Evolutionary conservation across 2,888 invertebrate species (phyloP).

Genomic region (Lottia scabra): DNA sequence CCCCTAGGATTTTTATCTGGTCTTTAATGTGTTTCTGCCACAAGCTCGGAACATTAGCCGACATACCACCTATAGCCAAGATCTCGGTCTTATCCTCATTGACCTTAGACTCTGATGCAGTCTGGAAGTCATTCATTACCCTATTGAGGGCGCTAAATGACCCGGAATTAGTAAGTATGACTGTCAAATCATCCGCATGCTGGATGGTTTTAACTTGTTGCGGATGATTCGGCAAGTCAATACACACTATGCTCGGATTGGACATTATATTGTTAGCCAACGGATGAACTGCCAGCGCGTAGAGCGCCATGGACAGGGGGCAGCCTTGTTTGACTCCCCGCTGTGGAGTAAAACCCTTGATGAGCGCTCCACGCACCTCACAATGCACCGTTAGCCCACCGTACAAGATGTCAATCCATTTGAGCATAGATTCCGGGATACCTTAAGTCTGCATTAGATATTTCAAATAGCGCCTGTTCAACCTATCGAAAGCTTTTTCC

Average conservation of each 20-base stretch:
- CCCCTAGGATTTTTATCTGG: too few relatives aligned
- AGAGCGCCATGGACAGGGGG: neutral
- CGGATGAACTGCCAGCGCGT: neutral
- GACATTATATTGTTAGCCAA: neutral
- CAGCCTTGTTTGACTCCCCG: neutral
- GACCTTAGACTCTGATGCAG: neutral
- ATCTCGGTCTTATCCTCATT: neutral
- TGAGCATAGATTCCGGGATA: neutral
- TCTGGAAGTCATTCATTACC: too few relatives aligned
- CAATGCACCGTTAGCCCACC: neutral
- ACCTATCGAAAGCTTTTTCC: neutral
- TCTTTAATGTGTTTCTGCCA: too few relatives aligned
- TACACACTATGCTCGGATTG: neutral
- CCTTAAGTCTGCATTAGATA: neutral
- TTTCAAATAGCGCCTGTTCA: neutral
- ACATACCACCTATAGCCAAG: neutral
- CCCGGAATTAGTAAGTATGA: neutral
- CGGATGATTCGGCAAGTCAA: neutral
- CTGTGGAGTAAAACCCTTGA: neutral
- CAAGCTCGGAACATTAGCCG: neutral
- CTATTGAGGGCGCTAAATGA: neutral
- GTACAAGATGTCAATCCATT: constrained; percentile 1
- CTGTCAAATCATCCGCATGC: neutral
- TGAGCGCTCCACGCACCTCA: neutral
- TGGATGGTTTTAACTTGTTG: neutral